phyloP scores from a whole-genome alignment of 2,113 vertebrate genomes.

The Ammodytes dubius region DNA sequence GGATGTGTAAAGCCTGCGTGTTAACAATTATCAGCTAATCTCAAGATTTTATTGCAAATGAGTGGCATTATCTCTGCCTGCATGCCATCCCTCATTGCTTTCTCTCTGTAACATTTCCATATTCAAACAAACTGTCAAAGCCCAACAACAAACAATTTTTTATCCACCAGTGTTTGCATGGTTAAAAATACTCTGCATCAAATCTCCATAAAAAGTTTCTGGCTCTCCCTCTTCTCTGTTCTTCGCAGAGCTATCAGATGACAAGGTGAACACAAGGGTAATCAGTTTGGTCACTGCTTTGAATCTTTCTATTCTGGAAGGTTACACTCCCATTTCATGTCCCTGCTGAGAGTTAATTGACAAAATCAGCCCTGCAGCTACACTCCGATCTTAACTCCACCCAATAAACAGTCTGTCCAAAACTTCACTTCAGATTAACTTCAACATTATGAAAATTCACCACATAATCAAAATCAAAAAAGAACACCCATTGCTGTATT shows the following conservation, averaged over 20 bases:
- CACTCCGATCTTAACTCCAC: conserved; percentile 7
- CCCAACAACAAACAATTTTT: conserved; percentile 79
- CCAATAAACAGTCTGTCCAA: conserved; percentile 56
- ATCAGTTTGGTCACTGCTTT: conserved; percentile 68
- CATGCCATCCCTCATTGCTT: conserved; percentile 36
- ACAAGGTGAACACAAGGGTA: conserved; percentile 81
- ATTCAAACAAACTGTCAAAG: conserved; percentile 83
- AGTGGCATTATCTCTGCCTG: conserved; percentile 57
- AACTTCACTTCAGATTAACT: conserved; percentile 55
- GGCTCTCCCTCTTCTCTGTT: conserved; percentile 38
- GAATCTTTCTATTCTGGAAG: conserved; percentile 55
- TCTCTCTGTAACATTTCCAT: conserved; percentile 73
- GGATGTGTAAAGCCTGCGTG: neutral
- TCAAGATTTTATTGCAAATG: conserved; percentile 65
- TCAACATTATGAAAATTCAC: conserved; percentile 10
- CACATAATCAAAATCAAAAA: conserved; percentile 57
- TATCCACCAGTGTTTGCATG: conserved; percentile 75
- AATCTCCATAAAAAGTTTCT: conserved; percentile 74
- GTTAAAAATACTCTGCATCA: conserved; percentile 79
- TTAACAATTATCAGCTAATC: conserved; percentile 43
- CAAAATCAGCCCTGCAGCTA: conserved; percentile 54
- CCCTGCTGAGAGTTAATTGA: conserved; percentile 45
- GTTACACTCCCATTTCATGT: conserved; percentile 56
- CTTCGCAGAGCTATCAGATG: conserved; percentile 62
- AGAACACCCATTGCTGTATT: conserved; percentile 32